Base-by-base conservation (phyloP, 2,797 vertebrate genomes). In the Thamnophis elegans region DNA sequence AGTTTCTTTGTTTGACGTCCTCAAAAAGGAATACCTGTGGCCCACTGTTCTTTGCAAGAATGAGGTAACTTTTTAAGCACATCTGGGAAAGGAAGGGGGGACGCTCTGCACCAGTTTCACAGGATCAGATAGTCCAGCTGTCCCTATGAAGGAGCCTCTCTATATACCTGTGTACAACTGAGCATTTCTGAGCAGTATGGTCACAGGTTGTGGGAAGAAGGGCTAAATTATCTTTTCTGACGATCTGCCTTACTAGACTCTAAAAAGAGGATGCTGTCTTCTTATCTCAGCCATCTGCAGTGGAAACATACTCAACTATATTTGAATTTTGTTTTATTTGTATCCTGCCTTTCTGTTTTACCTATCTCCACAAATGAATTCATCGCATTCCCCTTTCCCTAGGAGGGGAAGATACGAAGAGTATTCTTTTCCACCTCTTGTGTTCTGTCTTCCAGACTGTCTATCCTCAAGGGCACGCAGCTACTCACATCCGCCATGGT, bases 401-500 rank as follows among this genome's bases (percentile, higher is more conserved):
- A 25, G 68, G 73, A 82, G 20, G 20, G 32, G 14, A 82, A 78
- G 22, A 82, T 47, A 82, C 36, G 18, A 42, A 42, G 32, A 42
- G 36, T 78, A 42, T 78, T 82, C 9, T 78, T 42, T 22, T 78
- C 36, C 68, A 42, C 9, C 68, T 11, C 73, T 78, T 78, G 73
- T 25, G 73, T 1, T 25, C 0, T 85, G 5, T 20, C 58, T 16
- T 22, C 11, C 32, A 11, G 51, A 58, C 90, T 18, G 51, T 56
- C 92, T 53, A 78, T 32, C 78, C 25, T 59, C 53, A 68, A 26
- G 56, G 22, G 22, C 55, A 60, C 92, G 56, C 14, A 53, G 25
- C 86, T 89, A 92, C 97, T 94, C 92, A 98, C 97, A 95, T 97
- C 97, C 28, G 97, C 96, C 97, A 98, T 97, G 85, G 78, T 85